Percentiles rank a stretch among this genome's conserved stretches.
These are phyloP conservation scores for Eriocheir sinensis DNA, from an alignment of 1,140 invertebrate genomes.

Conservation along the genomic window DNA sequence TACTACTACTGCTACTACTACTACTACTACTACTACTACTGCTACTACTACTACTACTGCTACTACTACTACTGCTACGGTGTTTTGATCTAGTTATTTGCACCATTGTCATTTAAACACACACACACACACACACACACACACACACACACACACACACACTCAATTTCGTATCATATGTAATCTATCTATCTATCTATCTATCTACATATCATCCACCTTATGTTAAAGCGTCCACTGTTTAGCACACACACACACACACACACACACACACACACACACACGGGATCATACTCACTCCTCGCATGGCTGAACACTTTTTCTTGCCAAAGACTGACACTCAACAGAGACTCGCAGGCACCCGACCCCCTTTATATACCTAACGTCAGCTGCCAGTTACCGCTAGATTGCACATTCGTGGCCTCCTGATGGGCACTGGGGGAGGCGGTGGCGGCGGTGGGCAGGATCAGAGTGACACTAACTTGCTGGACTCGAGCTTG, in stretches of 20 bases:
- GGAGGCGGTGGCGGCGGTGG: background rate
- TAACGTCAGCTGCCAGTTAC: background rate
- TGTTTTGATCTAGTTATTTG: no score
- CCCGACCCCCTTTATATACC: background rate
- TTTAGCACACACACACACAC: constrained; percentile 20
- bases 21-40: constrained; percentile 18
- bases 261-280: constrained; percentile 22
- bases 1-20: background rate
- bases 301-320: constrained; percentile 8
- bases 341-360: background rate
- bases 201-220: no score
- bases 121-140: no score
- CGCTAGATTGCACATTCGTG: background rate
- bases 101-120: no score
- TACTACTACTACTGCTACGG: no score
- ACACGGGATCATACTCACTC: background rate
- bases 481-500: background rate
- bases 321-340: background rate
- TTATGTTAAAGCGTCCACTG: no score
- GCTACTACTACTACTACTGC: background rate
- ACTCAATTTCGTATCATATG: no score
- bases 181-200: no score
- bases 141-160: constrained; percentile 2
- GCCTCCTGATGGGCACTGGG: background rate
- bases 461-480: background rate